phyloP scores from a whole-genome alignment of 2,113 vertebrate species.

The Dromiciops gliroides region DNA sequence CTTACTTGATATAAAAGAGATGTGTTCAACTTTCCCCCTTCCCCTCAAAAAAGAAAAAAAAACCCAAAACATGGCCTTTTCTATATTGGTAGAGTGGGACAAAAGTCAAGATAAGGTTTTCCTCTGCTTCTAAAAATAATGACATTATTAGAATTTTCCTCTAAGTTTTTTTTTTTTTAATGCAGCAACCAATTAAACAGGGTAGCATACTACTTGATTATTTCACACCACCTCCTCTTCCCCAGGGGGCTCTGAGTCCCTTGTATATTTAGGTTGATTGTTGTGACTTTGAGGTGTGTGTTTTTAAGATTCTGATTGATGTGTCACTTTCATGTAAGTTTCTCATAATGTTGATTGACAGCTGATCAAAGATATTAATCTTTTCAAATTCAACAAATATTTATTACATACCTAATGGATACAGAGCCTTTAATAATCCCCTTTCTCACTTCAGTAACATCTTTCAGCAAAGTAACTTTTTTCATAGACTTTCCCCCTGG shows the following conservation, averaged over 20 bases:
- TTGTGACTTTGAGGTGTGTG: not conserved
- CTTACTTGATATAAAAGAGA: not conserved
- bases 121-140: not conserved
- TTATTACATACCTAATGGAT: not conserved
- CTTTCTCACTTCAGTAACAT: conserved; percentile 81
- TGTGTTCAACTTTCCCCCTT: not conserved
- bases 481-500: conserved; percentile 64
- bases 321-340: not conserved
- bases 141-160: not conserved
- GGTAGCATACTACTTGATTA: not conserved
- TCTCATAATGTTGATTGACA: conserved; percentile 57
- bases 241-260: not conserved
- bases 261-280: not conserved
- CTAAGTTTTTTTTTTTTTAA: not conserved
- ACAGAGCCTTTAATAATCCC: conserved; percentile 73
- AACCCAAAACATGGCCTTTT: not conserved
- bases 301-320: not conserved
- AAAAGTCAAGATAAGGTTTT: not conserved
- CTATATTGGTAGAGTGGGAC: not conserved
- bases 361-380: conserved; percentile 73
- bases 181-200: not conserved
- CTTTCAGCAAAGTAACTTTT: conserved; percentile 78
- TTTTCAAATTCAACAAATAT: conserved; percentile 13
- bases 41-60: not conserved
- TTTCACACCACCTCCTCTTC: not conserved